Base-by-base conservation (phyloP, 2,113 vertebrate species). In the Trogon surrucura region DNA sequence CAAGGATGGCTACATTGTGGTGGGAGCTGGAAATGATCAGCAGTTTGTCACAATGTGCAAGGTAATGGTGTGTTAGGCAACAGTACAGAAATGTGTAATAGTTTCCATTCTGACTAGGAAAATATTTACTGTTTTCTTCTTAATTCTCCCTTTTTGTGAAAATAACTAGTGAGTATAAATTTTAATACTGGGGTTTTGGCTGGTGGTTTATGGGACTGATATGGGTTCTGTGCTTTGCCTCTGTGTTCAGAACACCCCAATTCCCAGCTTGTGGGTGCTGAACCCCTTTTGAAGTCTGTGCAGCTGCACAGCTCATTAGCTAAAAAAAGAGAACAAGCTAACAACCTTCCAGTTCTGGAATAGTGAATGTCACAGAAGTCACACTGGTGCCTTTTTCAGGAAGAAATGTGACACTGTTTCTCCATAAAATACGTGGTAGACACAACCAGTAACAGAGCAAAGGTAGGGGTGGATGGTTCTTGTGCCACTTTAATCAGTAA, bases 1-100 rank as follows among this genome's bases (percentile, higher is more conserved):
- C 83, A 98, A 97, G 96, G 99, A 99, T 57, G 98, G 98, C 78
- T 98, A 99, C 96, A 54, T 99, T 0, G 98, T 99, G 51, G 98
- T 99, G 36, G 99, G 98, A 89, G 98, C 99, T 84, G 99, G 98
- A 91, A 99, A 99, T 72, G 97, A 99, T 91, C 97, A 98, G 41
- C 99, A 99, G 93, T 99, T 99, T 97, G 94, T 98, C 88, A 98
- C 95, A 80, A 95, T 99, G 58, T 99, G 99, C 97, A 98, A 98
- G 98, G 99, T 99, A 98, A 98, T 80, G 19, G 5, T 56, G 18
- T 36, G 58, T 62, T 64, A 50, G 36, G 44, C 4, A 1, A 66
- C 23, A 69, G 32, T 44, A 60, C 9, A 57, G 48, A 56, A 70
- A 58, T 21, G 10, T 34, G 27, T 69, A 57, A 47, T 21, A 50